Conservation (phyloP, 2,797 vertebrate genomes). For the Karalla daura region DNA sequence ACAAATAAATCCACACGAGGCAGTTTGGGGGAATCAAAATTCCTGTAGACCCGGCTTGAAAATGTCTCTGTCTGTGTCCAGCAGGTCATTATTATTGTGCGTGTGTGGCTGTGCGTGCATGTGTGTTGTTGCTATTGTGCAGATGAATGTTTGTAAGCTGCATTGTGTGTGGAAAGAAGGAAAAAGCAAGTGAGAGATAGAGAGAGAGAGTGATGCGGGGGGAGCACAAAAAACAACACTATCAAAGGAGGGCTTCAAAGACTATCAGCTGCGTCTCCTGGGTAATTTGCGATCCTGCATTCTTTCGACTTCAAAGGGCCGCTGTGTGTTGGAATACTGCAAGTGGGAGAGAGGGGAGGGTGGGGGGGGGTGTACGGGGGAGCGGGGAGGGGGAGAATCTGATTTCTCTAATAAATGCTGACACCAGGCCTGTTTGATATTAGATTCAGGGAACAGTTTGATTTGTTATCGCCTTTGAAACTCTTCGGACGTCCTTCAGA, state of each 20-base stretch:
- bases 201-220: constrained; percentile 73
- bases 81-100: constrained; percentile 10
- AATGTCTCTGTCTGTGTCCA: constrained; percentile 14
- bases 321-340: constrained; percentile 86
- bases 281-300: constrained; percentile 96
- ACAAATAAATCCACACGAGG: constrained; percentile 10
- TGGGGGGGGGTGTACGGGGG: constrained; percentile 54
- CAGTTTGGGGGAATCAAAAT: constrained; percentile 12
- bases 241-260: constrained; percentile 99
- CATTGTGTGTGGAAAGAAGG: constrained; percentile 64
- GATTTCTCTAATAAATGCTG: constrained; percentile 98
- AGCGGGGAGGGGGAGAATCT: constrained; percentile 79
- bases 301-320: constrained; percentile 95
- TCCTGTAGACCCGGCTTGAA: background rate
- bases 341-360: constrained; percentile 72
- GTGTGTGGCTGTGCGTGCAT: constrained; percentile 2
- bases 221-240: constrained; percentile 85
- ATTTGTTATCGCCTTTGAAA: constrained; percentile 97
- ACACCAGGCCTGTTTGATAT: constrained; percentile 96
- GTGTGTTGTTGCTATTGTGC: constrained; percentile 54
- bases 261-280: constrained; percentile 92
- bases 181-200: constrained; percentile 56
- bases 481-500: constrained; percentile 92
- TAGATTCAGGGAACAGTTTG: constrained; percentile 95
- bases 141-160: constrained; percentile 60